These are phyloP conservation scores for Rhagoletis zephyria DNA, from an alignment of 1,140 invertebrate species.

Conservation along the genomic window DNA sequence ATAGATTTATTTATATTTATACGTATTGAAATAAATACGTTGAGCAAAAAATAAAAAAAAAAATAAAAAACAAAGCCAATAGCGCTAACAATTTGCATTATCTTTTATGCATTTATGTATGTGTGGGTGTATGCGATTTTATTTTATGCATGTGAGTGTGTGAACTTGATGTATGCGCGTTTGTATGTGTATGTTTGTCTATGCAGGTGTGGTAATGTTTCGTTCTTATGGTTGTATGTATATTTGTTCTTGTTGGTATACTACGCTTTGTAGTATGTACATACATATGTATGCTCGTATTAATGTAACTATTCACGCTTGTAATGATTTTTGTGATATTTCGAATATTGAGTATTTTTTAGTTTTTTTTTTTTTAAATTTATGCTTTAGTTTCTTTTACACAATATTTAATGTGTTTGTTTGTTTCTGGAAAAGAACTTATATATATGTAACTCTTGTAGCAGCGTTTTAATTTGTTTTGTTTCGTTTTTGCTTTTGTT, in stretches of 20 bases:
- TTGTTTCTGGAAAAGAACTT: slow-evolving; percentile 27
- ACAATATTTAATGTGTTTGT: not conserved
- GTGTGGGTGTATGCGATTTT: not conserved
- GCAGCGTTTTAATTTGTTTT: slow-evolving; percentile 1
- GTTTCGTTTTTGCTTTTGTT: slow-evolving; percentile 11
- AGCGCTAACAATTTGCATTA: slow-evolving; percentile 38
- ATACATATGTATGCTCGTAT: not conserved
- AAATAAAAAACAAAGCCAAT: slow-evolving; percentile 27
- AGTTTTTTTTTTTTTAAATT: not conserved
- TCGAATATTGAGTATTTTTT: slow-evolving; percentile 43
- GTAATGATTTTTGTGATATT: not conserved
- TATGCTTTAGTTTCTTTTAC: slow-evolving; percentile 7
- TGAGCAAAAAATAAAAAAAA: slow-evolving; percentile 4
- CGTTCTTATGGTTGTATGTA: not conserved
- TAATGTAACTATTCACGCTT: not conserved
- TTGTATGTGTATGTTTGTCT: not conserved
- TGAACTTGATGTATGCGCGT: not conserved
- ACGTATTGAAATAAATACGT: slow-evolving; percentile 38
- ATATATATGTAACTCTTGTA: not conserved
- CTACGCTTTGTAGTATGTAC: not conserved
- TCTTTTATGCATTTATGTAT: not conserved
- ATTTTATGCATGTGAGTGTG: not conserved
- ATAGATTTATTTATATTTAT: slow-evolving; percentile 20
- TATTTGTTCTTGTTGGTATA: not conserved
- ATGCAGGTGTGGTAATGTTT: slow-evolving; percentile 14